Percentiles rank a stretch among this genome's conserved stretches.
These are phyloP conservation scores for Pantherophis vulpinus DNA, from an alignment of 2,797 vertebrate species.

Conservation along the genomic window DNA sequence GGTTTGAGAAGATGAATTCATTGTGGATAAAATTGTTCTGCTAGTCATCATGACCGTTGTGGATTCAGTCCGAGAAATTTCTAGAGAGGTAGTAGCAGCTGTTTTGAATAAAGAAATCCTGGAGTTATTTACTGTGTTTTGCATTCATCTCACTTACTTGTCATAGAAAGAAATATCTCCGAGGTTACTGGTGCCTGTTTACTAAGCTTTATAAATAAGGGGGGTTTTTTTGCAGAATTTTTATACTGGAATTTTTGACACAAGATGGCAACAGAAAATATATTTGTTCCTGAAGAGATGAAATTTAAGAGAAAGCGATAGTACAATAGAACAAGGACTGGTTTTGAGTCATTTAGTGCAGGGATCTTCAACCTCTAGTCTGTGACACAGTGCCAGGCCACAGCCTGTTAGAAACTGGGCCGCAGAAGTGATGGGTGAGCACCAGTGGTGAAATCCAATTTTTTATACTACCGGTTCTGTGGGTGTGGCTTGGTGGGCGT, in stretches of 20 bases:
- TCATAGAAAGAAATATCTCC: background rate
- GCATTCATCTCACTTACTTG: background rate
- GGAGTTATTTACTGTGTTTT: background rate
- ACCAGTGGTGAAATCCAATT: too few relatives aligned
- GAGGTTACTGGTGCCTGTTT: background rate
- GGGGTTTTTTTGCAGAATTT: background rate
- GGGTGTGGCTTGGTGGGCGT: too few relatives aligned
- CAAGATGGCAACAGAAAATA: background rate
- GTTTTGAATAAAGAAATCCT: background rate
- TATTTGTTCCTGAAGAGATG: background rate
- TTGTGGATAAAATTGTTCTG: background rate
- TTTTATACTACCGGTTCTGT: too few relatives aligned
- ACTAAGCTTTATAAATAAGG: background rate
- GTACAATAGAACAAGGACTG: background rate
- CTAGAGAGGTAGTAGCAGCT: background rate
- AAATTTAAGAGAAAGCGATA: background rate
- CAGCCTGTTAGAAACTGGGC: background rate
- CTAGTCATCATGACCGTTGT: background rate
- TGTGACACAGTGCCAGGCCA: background rate
- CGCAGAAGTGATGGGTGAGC: background rate
- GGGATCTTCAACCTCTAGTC: background rate
- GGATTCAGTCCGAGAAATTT: background rate
- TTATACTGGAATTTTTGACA: background rate
- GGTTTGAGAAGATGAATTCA: background rate
- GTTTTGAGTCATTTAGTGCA: background rate